Evolutionary conservation across 1,140 invertebrate genomes (phyloP), one percentile per base, ranked within the genome.

Genomic region (Hesperophylax magnus): DNA sequence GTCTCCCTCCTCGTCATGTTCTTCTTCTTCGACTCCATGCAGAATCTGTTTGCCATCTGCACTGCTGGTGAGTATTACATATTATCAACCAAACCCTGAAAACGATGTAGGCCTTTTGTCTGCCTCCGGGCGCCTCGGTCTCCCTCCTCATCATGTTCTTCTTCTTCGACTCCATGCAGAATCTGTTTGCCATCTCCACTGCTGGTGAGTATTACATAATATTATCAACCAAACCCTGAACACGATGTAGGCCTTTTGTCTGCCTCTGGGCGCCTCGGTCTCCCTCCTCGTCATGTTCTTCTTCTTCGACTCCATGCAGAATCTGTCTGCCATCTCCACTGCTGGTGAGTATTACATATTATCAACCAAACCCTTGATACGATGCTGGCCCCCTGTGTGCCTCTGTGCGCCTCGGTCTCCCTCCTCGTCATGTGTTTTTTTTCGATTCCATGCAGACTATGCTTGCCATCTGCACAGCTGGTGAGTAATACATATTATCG

Each of bases 1-100:
- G 94, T 98, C 85, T 98, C 98, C 76, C 92, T 99, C 78, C 93
- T 99, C 20, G 94, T 99, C 81, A 99, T 99, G 98, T n/a, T 99
- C 99, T 90, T 98, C 99, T 99, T 98, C 89, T 99, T 99, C 87
- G 98, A 99, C 90, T 98, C 97, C 75, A 98, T 99, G 95, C 98
- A 99, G 90, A 95, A 98, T 92, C 93, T 99, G 6, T 98, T 99
- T 91, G 98, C 98, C 71, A 97, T 99, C 85, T 98, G 97, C 88
- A 99, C 98, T 86, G 98, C 98, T 86, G 97, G 98, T 98, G 91
- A 94, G 93, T 92, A 60, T 11, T 22, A 7, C 61, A 31, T 24
- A 65, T 17, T 47, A 2, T 47, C 9, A n/a, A n/a, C n/a, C n/a
- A n/a, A n/a, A n/a, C n/a, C n/a, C n/a, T n/a, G n/a, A n/a, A n/a